These are phyloP conservation scores for Chymomyza costata DNA, from an alignment of 1,140 invertebrate species.

Conservation along the genomic window DNA sequence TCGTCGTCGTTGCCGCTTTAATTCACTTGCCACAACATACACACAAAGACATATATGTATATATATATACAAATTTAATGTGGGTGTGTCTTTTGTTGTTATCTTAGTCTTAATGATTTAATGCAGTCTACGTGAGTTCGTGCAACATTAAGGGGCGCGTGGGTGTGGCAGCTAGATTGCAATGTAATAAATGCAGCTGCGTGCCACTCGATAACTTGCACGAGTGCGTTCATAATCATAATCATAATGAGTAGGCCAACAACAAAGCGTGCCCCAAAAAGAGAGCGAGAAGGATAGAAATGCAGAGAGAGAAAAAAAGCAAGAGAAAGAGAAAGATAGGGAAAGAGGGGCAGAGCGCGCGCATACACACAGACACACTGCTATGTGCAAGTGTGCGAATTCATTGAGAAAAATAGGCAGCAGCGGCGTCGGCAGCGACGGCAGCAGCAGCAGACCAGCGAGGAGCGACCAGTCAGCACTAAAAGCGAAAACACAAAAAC, in stretches of 20 bases:
- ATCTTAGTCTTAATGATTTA: constrained; percentile 57
- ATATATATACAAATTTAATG: not conserved
- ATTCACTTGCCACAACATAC: constrained; percentile 24
- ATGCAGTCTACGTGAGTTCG: constrained; percentile 52
- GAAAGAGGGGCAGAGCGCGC: constrained; percentile 11
- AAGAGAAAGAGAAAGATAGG: constrained; percentile 14
- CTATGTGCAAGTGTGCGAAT: constrained; percentile 49
- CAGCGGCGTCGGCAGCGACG: no score
- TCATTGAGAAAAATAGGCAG: constrained; percentile 70
- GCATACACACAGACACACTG: constrained; percentile 8
- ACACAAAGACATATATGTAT: constrained; percentile 1
- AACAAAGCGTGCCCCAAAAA: constrained; percentile 43
- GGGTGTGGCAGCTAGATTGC: constrained; percentile 47
- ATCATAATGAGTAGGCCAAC: constrained; percentile 43
- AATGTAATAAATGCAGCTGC: constrained; percentile 51
- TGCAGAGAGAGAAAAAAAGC: not conserved
- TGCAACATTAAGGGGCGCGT: constrained; percentile 28
- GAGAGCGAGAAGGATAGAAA: constrained; percentile 27
- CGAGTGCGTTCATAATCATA: constrained; percentile 11
- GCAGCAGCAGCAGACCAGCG: constrained; percentile 28
- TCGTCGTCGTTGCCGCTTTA: constrained; percentile 13
- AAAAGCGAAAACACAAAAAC: constrained; percentile 36
- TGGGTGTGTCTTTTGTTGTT: constrained; percentile 15
- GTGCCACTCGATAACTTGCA: constrained; percentile 51
- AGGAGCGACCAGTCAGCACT: constrained; percentile 1